Evolutionary conservation across 30 jellyfish, hydroid and myxozoan species (phyloP), one percentile per base, ranked within the genome.

Genomic region (Nemopilema nomurai): DNA sequence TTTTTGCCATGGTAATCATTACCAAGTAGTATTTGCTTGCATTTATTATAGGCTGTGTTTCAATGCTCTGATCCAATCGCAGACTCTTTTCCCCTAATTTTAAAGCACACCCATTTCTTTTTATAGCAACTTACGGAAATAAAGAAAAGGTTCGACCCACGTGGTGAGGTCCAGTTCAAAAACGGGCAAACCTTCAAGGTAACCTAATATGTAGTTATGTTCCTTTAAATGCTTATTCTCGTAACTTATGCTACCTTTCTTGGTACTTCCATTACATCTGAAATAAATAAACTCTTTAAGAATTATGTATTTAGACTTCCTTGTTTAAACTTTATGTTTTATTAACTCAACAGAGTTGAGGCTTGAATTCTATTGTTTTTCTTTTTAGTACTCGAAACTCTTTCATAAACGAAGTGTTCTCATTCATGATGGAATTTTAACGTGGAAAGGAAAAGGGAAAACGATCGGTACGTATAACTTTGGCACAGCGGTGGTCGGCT

Each of bases 391-490:
- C 62, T 83, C 91, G n/a, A 89, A 94, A 41, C 33, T 94, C 28
- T 94, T 94, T 33, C 67, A 62, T 67, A 85, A 69, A 51, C 69
- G 99, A 76, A 90, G 97, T 77, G 77, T 77, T 8, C 78, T 94
- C 8, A 33, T 79, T 28, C 89, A 85, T 70, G 99, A 94, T 21
- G 96, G 94, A 22, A 89, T 31, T 17, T 22, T 89, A 16, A 73
- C 86, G 13, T 87, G 94, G 93, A 79, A 71, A 71, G 97, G 97
- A 22, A 94, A 86, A 86, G 32, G 86, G 9, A 94, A 94, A 69
- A n/a, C 84, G 17, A 74, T 86, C 64, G 99, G 99, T 94, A 81
- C 25, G 99, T 84, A 8, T 13, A 6, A 3, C 13, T 41, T 41
- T 41, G 57, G 6, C 57, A 41, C 13, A 41, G 13, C 6, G 13